These are phyloP conservation scores for Latheticus oryzae DNA, from an alignment of 2,888 invertebrate species.

Conservation along the genomic window DNA sequence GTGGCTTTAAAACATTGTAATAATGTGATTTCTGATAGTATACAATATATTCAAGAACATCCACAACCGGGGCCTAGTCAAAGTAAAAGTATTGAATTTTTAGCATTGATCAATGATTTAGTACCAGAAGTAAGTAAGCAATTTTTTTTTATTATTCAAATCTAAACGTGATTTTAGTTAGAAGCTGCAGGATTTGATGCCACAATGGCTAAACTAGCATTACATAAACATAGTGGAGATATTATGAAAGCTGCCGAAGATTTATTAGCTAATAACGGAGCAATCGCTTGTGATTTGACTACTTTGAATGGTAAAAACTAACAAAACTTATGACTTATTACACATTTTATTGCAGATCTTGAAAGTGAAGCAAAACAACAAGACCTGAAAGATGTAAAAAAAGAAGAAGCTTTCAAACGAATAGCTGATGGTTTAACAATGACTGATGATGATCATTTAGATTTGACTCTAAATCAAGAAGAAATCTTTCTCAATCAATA, in stretches of 20 bases:
- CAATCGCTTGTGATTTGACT: conserved; percentile 54
- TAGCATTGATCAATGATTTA: conserved; percentile 59
- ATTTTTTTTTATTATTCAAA: too few species aligned
- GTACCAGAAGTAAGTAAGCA: conserved; percentile 57
- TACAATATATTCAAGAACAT: conserved; percentile 73
- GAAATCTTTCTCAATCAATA: conserved; percentile 76
- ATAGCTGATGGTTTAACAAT: conserved; percentile 70
- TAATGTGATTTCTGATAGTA: conserved; percentile 77
- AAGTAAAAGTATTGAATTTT: conserved; percentile 60
- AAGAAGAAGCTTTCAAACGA: conserved; percentile 71
- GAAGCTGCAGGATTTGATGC: conserved; percentile 73
- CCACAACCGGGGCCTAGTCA: conserved; percentile 66
- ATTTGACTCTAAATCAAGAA: conserved; percentile 77
- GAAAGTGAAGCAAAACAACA: conserved; percentile 50
- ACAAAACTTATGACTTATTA: too few species aligned
- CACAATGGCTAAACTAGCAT: conserved; percentile 68
- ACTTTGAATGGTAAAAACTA: conserved; percentile 47
- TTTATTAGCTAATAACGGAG: conserved; percentile 66
- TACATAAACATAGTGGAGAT: conserved; percentile 69
- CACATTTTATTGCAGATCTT: conserved; percentile 43
- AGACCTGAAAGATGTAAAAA: conserved; percentile 61
- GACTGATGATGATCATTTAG: conserved; percentile 79
- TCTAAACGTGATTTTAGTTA: conserved; percentile 61
- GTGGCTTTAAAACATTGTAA: conserved; percentile 74
- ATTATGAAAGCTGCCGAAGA: conserved; percentile 71